Evolutionary conservation across 2,113 vertebrate species (phyloP), one percentile per base, ranked within the genome.

Genomic region (Rhinoderma darwinii): DNA sequence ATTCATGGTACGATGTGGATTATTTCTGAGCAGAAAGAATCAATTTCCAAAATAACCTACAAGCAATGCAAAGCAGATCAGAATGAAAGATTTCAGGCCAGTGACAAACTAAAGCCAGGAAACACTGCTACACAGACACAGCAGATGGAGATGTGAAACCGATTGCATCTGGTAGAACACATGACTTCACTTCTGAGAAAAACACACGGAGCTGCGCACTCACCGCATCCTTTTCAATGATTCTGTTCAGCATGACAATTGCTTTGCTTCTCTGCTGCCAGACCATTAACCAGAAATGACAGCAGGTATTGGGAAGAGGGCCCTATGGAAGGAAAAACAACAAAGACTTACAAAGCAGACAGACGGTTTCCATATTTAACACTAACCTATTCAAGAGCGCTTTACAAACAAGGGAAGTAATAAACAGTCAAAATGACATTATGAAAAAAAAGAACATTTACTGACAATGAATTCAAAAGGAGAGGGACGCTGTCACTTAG

Each of bases 241-340:
- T 93, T 93, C 97, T 96, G 93, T 99, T 99, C 88, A 99, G 94
- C 98, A 99, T 99, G 74, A 99, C 97, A 88, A 99, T 95, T 76
- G 98, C 97, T 96, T 96, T 98, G 89, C 96, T 96, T 90, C 96
- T 94, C 88, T 99, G 98, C 77, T 99, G 96, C 98, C 98, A 99
- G 86, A 98, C 93, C 98, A 99, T 99, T 89, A 98, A 92, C 98
- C 98, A 99, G 91, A 99, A 99, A 91, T 99, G 98, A 89, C 98
- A 98, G 90, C 97, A 98, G 0, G 98, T 99, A 80, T 97, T 98
- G 90, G 96, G 96, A 90, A 99, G 94, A 50, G 98, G 98, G 86
- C 98, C 98, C 98, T 99, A 92, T 3, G 35, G 27, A 83, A 78
- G 80, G 15, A 92, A 83, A 47, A 63, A 37, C 5, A 63, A 44